These are phyloP conservation scores for Ptychochromis oligacanthus DNA, from an alignment of 2,113 vertebrate species.

Conservation along the genomic window DNA sequence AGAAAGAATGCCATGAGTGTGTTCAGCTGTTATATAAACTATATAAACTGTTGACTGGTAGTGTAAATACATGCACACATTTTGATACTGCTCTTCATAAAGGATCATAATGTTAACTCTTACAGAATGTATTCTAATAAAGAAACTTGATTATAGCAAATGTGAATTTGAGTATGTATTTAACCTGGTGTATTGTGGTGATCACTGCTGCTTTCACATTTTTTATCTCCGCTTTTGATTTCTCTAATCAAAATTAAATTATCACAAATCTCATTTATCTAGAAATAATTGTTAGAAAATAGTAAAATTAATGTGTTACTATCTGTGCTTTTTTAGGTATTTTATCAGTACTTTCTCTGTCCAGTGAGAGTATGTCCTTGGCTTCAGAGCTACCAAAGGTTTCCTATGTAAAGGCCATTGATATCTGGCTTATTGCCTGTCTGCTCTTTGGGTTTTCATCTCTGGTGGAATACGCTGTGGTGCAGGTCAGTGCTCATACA, in stretches of 20 bases:
- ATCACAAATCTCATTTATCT: background rate
- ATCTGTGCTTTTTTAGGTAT: conserved; percentile 83
- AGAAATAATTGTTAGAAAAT: background rate
- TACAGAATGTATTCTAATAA: background rate
- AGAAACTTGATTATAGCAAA: background rate
- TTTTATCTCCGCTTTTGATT: background rate
- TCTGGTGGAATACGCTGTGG: conserved; percentile 94
- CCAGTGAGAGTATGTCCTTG: conserved; percentile 92
- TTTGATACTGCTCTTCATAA: background rate
- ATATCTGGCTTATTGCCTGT: conserved; percentile 96
- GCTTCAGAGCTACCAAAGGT: conserved; percentile 96
- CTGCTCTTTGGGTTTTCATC: conserved; percentile 95
- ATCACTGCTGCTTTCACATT: background rate
- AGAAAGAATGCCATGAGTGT: no score
- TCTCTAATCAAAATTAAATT: background rate
- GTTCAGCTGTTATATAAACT: no score
- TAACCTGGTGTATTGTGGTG: background rate
- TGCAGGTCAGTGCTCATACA: conserved; percentile 79
- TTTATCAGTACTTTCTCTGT: conserved; percentile 95
- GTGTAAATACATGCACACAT: background rate
- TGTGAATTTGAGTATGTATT: background rate
- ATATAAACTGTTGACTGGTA: no score
- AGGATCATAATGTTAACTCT: background rate
- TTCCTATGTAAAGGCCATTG: conserved; percentile 96
- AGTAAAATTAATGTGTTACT: background rate